Conservation (phyloP, 2,113 vertebrate species). For the Toxotes jaculatrix region DNA sequence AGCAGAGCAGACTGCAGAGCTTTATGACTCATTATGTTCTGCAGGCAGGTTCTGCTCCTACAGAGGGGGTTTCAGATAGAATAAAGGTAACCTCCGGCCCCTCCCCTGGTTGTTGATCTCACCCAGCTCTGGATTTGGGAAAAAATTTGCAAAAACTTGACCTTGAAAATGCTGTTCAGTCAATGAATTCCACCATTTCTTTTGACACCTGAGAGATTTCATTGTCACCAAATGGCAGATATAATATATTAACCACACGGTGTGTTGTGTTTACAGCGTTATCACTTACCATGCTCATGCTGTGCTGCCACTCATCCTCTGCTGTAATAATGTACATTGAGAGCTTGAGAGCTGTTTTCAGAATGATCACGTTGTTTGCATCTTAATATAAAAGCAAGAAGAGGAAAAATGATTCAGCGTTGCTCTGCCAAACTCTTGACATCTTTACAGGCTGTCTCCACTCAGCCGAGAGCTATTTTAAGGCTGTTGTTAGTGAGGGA, state of each 20-base stretch:
- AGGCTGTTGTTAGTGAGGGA: conserved; percentile 54
- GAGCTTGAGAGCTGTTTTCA: conserved; percentile 2
- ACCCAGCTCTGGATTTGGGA: not conserved
- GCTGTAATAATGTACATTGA: not conserved
- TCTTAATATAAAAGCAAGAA: conserved; percentile 35
- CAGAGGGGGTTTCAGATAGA: not conserved
- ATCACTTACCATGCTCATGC: not conserved
- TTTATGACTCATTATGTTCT: conserved; percentile 66
- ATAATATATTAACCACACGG: not conserved
- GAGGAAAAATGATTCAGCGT: conserved; percentile 11
- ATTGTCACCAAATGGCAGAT: not conserved
- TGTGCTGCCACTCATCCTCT: not conserved
- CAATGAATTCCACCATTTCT: not conserved
- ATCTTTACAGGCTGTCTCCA: conserved; percentile 61
- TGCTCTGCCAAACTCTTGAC: conserved; percentile 59
- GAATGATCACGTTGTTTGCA: conserved; percentile 14
- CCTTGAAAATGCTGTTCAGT: not conserved
- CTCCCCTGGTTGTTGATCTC: not conserved
- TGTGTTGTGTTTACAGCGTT: not conserved
- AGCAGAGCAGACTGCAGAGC: conserved; percentile 63
- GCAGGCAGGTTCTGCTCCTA: conserved; percentile 37
- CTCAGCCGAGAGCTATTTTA: conserved; percentile 69
- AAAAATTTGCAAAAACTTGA: not conserved
- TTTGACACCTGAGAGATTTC: too few relatives aligned
- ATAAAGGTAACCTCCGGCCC: conserved; percentile 7